Base-by-base conservation (phyloP, 2,113 vertebrate genomes). In the Paralichthys olivaceus region DNA sequence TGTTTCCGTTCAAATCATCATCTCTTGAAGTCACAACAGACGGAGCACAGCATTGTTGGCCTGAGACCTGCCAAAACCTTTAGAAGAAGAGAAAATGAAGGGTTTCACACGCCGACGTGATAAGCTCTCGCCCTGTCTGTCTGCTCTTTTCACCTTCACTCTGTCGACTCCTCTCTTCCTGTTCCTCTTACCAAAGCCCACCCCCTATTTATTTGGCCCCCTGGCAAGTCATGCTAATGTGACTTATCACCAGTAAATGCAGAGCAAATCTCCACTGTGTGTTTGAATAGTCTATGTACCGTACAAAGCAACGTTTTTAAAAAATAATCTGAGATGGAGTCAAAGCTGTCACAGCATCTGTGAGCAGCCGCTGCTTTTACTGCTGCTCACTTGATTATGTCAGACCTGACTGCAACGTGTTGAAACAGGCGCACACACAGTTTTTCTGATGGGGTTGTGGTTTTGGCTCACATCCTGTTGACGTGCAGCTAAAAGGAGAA, bases 381-480 rank as follows among this genome's bases (percentile, higher is more conserved):
- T 75, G 80, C 81, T 81, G 26, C 65, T 80, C 68, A 49, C 87
- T 83, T 77, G 79, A 71, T 60, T 71, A 47, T 67, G 70, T 76
- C 74, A 80, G 63, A 69, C 43, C 49, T 56, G 37, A 77, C 23
- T 79, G 64, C 79, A 72, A 83, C 93, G 51, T 94, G 94, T 93
- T 92, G 92, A 93, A 94, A 95, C 93, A 87, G 73, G 92, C 83
- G 13, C 82, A 40, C 83, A 34, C n/a, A 37, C 72, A 61, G 84
- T 67, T 90, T 40, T 84, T 91, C 86, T 88, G 75, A 92, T 83
- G 75, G 72, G 49, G 65, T 69, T 94, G 94, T 87, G 94, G 94
- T 95, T 94, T 93, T 86, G 86, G 84, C 89, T 84, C 85, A 91
- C 90, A 93, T 95, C 94, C 94, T 95, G 94, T 95, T 95, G 94